These are phyloP conservation scores for Diaperis boleti DNA, from an alignment of 2,888 invertebrate genomes.

Conservation along the genomic window DNA sequence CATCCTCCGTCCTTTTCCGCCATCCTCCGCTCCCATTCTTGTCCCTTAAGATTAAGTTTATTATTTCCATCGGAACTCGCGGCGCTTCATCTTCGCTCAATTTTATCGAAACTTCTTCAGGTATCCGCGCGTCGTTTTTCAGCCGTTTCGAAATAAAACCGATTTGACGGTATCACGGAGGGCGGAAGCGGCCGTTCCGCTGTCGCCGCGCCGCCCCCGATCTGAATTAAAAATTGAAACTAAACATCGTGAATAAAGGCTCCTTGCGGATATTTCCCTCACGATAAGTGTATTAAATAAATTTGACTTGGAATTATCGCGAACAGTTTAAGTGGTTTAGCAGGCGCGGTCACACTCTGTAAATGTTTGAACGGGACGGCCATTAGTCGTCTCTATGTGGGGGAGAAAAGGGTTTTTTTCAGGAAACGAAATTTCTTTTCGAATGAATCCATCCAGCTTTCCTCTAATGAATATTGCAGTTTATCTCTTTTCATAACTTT, in stretches of 20 bases:
- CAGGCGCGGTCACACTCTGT: constrained; percentile 60
- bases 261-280: constrained; percentile 31
- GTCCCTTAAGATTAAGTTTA: constrained; percentile 44
- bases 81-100: constrained; percentile 34
- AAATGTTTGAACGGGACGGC: constrained; percentile 55
- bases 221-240: constrained; percentile 21
- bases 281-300: constrained; percentile 50
- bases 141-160: constrained; percentile 12
- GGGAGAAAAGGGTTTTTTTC: not conserved
- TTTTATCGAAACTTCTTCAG: constrained; percentile 25
- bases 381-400: too few species aligned
- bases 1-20: not conserved
- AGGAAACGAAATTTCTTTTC: constrained; percentile 39
- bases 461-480: too few species aligned
- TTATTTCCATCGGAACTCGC: constrained; percentile 47
- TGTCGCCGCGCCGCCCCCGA: not conserved
- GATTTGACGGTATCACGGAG: constrained; percentile 13
- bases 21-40: constrained; percentile 23
- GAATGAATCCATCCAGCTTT: too few species aligned
- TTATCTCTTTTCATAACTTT: too few species aligned
- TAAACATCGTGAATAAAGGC: constrained; percentile 24
- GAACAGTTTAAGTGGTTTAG: constrained; percentile 50
- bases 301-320: constrained; percentile 57
- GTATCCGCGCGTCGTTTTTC: constrained; percentile 22
- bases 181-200: not conserved